Conservation (phyloP, 2,797 vertebrate genomes). For the Sebastes ruberrimus region DNA sequence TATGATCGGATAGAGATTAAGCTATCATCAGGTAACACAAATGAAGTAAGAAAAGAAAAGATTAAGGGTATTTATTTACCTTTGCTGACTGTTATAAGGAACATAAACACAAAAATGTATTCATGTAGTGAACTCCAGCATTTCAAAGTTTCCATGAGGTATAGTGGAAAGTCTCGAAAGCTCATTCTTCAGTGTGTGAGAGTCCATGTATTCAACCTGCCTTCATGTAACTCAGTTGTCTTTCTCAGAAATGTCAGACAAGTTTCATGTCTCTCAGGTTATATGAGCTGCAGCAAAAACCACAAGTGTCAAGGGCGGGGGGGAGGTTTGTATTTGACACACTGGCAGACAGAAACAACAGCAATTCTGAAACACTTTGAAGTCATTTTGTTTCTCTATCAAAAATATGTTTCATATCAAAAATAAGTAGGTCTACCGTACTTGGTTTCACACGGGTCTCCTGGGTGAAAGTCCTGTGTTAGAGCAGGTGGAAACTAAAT, state of each 20-base stretch:
- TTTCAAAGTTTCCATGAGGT: conserved; percentile 56
- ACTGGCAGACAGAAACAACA: conserved; percentile 31
- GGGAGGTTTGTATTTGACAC: conserved; percentile 14
- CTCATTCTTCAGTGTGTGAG: not conserved
- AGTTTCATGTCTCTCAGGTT: conserved; percentile 53
- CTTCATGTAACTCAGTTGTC: conserved; percentile 51
- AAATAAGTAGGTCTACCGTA: too few relatives aligned
- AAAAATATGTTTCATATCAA: not conserved
- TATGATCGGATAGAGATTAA: not conserved
- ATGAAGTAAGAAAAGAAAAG: not conserved
- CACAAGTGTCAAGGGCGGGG: conserved; percentile 49
- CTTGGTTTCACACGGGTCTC: too few relatives aligned
- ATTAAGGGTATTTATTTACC: conserved; percentile 42
- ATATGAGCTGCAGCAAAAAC: conserved; percentile 47
- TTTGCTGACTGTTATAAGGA: conserved; percentile 32
- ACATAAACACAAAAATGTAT: conserved; percentile 30
- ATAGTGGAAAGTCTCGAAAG: conserved; percentile 17
- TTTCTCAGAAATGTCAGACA: conserved; percentile 69
- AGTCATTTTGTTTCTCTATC: not conserved
- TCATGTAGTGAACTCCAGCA: conserved; percentile 7
- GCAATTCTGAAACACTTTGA: conserved; percentile 32
- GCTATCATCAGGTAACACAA: rapidly evolving
- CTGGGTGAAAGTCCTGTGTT: not conserved
- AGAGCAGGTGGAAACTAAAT: not conserved
- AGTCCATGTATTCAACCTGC: conserved; percentile 31